Base-by-base conservation (phyloP, 1,140 invertebrate species). In the Onthophagus taurus region DNA sequence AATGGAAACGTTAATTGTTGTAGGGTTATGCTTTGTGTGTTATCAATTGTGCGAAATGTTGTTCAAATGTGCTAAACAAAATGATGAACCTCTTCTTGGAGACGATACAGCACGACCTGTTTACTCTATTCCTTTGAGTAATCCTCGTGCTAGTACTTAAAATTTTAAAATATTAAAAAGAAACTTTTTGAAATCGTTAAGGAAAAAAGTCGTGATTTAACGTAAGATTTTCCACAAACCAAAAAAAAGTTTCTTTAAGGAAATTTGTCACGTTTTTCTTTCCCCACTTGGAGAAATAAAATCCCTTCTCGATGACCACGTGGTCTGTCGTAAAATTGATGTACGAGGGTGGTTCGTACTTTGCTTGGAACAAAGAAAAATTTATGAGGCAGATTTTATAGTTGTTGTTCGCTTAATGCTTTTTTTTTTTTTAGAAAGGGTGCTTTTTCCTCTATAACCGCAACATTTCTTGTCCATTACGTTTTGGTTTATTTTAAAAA, bases 1-100 rank as follows among this genome's bases (percentile, higher is more conserved):
- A 45, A 74, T 74, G 72, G 71, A 74, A 66, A 72, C 70, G 36
- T 72, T 72, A 37, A 55, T 74, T 29, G 67, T 74, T 37, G 58
- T 74, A 36, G 70, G 72, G 11, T 67, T 74, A 36, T 74, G 68
- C 57, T 63, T 74, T 42, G 53, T 74, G 38, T 74, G 72, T 49
- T 74, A 74, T 50, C 70, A 72, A 56, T 57, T 72, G 44, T 73
- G 70, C 49, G 69, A 73, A 36, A 53, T 72, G 31, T 42, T 64
- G 16, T 51, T 58, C 45, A 56, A 63, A 47, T 64, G 57, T 49
- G 50, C 44, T 24, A 50, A 52, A 19, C 38, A 45, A 23, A 24
- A 42, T 17, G 49, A 50, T 39, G 36, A 29, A 13, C 24, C 20
- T 12, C 21, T 21, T 34, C 21, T n/a, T 36, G 34, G 41, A 23